A percentile compares a stretch with the other conserved stretches of the same genome.
Evolutionary conservation across 2,888 invertebrate species (phyloP).

Genomic region (Omphaloscelis lunosa): DNA sequence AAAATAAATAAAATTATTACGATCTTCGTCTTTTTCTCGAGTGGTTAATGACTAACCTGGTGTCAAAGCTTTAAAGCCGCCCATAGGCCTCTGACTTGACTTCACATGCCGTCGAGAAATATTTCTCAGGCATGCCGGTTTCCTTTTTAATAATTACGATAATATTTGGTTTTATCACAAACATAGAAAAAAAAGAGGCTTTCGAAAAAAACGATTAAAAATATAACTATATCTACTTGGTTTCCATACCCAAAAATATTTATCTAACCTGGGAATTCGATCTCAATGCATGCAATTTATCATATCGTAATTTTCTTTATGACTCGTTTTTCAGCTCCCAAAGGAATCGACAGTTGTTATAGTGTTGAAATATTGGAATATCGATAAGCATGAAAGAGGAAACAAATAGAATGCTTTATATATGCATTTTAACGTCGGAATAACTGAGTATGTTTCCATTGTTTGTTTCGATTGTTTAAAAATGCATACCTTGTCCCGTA

Average conservation of each 20-base stretch:
- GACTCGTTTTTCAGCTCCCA: slow-evolving; percentile 20
- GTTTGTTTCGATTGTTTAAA: slow-evolving; percentile 4
- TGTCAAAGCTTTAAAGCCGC: too few species aligned
- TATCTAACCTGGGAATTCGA: not conserved
- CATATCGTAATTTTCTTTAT: slow-evolving; percentile 7
- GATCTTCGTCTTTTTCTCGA: too few species aligned
- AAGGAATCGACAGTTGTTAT: slow-evolving; percentile 25
- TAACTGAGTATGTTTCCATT: not conserved
- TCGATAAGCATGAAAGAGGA: slow-evolving; percentile 25
- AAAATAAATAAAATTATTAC: not conserved
- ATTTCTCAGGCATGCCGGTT: too few species aligned
- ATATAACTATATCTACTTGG: too few species aligned
- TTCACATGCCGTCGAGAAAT: too few species aligned
- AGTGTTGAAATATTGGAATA: slow-evolving; percentile 35
- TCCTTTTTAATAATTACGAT: not conserved
- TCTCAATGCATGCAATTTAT: slow-evolving; percentile 12
- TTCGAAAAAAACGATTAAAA: not conserved
- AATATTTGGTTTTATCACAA: too few species aligned
- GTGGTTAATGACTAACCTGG: too few species aligned
- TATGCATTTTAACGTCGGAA: slow-evolving; percentile 6
- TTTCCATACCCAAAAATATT: too few species aligned
- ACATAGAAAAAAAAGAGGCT: too few species aligned
- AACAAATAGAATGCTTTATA: not conserved
- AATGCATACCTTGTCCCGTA: not conserved
- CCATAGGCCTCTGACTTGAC: too few species aligned